These are phyloP conservation scores for Sebastes trivittatus DNA, from an alignment of 2,797 vertebrate species.

Conservation along the genomic window DNA sequence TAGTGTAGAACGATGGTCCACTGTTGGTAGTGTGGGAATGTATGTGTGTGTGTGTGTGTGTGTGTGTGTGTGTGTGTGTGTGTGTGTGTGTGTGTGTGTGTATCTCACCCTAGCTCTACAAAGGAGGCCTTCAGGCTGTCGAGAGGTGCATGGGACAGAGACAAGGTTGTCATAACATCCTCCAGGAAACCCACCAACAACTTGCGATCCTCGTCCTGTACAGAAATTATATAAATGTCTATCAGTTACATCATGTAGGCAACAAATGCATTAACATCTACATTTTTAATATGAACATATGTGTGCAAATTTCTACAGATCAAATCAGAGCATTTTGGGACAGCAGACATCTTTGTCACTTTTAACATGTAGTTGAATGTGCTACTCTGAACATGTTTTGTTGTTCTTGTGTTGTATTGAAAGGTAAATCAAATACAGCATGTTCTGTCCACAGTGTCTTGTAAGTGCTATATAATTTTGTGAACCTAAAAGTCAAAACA, in stretches of 20 bases:
- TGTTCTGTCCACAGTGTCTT: not conserved
- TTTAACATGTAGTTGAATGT: not conserved
- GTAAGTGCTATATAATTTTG: conserved; percentile 7
- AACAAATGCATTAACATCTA: not conserved
- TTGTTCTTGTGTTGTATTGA: not conserved
- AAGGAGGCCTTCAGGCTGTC: conserved; percentile 98
- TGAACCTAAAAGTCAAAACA: conserved; percentile 27
- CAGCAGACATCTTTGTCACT: not conserved
- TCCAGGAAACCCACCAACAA: conserved; percentile 96
- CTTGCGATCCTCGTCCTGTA: conserved; percentile 97
- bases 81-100: not conserved
- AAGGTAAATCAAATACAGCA: conserved; percentile 9
- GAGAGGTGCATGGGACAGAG: conserved; percentile 94
- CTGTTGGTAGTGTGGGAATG: not conserved
- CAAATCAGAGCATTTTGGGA: not conserved
- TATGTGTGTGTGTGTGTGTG: not conserved
- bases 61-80: not conserved
- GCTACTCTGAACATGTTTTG: not conserved
- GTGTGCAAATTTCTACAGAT: not conserved
- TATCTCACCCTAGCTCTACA: conserved; percentile 95
- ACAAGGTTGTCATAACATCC: conserved; percentile 98
- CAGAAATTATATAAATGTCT: not conserved
- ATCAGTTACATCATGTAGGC: not conserved
- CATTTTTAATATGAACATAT: not conserved
- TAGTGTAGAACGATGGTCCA: not conserved